Evolutionary conservation across 2,888 invertebrate species (phyloP), one percentile per base, ranked within the genome.

Genomic region (Polydesmus complanatus): DNA sequence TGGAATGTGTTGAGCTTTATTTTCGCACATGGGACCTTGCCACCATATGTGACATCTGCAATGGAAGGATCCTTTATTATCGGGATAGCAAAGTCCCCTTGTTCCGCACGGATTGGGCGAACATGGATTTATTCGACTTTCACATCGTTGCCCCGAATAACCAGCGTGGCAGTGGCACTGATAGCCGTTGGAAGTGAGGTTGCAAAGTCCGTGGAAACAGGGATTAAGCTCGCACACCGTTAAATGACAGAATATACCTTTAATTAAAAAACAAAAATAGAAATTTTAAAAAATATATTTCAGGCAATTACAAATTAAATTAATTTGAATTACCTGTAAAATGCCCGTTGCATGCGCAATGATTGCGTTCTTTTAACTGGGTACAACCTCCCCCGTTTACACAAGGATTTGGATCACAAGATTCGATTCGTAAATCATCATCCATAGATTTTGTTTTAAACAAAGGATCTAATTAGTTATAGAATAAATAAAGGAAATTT

Each of bases 11-110:
- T 83, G 78, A 75, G 83, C 82, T 51, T 81, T 75, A 58, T 77
- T 75, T 73, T 88, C 86, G 70, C 88, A 88, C 65, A 82, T 79
- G 68, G 75, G 71, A 55, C 80, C 85, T 70, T 81, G 82, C 82
- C 83, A 85, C 75, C 85, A 86, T 0, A 85, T 84, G 69, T 85
- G 83, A 70, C 89, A 81, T 66, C 80, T 78, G 70, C 89, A 88
- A 61, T 80, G 74, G 69, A 83, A 86, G 0, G 79, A 78, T 37
- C 71, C 70, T 8, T 8, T 5, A 57, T 70, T 70, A 37, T 81
- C 82, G 68, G 84, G 84, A 14, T 81, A 75, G 70, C 89, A 89
- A 22, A 81, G 80, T 1, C 89, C 89, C 21, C 86, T 77, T 61
- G 82, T 82, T 71, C 85, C 84, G 71, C 88, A 88, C 0, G 86